Conservation (phyloP, 2,113 vertebrate genomes). For the Sminthopsis crassicaudata region DNA sequence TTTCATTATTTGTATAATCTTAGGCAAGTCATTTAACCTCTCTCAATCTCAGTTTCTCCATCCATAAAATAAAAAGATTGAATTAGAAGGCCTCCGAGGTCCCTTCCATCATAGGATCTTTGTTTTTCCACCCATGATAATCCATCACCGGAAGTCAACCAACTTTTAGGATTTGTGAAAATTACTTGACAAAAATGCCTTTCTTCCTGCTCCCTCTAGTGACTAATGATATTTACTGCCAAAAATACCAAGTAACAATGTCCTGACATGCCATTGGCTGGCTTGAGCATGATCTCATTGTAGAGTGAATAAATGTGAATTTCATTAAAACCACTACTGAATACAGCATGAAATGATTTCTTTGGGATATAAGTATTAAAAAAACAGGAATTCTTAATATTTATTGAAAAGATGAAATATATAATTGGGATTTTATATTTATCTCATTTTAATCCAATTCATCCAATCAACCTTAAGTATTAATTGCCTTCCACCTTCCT, state of each 20-base stretch:
- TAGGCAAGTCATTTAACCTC: background rate
- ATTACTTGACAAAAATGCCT: constrained; percentile 53
- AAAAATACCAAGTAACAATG: constrained; percentile 18
- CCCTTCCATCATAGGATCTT: background rate
- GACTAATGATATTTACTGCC: constrained; percentile 61
- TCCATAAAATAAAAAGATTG: background rate
- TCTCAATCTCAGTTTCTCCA: background rate
- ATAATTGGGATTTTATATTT: constrained; percentile 1
- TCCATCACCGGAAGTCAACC: background rate
- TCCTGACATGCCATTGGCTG: background rate
- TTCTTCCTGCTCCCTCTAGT: constrained; percentile 78
- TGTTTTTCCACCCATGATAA: constrained; percentile 28
- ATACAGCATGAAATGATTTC: constrained; percentile 35
- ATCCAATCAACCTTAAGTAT: background rate
- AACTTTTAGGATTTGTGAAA: constrained; percentile 31
- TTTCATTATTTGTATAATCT: background rate
- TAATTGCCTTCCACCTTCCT: background rate
- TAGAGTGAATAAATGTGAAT: constrained; percentile 43
- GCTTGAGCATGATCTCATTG: background rate
- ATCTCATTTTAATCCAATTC: background rate
- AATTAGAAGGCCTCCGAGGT: background rate
- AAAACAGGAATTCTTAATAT: constrained; percentile 13
- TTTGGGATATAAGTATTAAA: constrained; percentile 2
- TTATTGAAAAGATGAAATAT: constrained; percentile 23
- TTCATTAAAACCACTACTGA: constrained; percentile 10